Evolutionary conservation across 2,888 invertebrate genomes (phyloP).

Genomic region (Polydesmus complanatus): DNA sequence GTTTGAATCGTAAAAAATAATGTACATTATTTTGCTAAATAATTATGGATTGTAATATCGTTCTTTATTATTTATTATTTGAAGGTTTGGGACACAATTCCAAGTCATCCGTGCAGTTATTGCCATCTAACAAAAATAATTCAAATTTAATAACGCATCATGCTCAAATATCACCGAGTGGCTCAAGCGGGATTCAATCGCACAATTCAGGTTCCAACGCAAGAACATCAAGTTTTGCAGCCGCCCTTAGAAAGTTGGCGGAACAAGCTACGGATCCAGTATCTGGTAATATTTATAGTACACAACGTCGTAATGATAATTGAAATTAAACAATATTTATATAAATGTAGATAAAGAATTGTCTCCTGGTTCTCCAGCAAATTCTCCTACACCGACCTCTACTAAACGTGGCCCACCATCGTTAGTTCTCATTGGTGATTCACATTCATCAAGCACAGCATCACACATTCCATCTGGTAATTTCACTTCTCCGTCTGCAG

Average conservation of each 20-base stretch:
- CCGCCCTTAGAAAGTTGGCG: constrained; percentile 75
- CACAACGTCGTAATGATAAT: background rate
- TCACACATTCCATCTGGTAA: constrained; percentile 19
- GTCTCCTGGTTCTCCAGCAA: constrained; percentile 20
- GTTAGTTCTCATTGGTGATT: constrained; percentile 19
- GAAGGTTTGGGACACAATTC: background rate
- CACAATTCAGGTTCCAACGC: constrained; percentile 28
- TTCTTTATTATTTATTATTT: no score
- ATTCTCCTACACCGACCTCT: constrained; percentile 24
- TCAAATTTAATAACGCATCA: background rate
- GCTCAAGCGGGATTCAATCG: constrained; percentile 11
- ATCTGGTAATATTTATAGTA: constrained; percentile 17
- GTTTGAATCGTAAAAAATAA: no score
- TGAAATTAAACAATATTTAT: background rate
- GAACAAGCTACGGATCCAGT: constrained; percentile 55
- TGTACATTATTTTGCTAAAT: no score
- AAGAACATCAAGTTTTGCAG: constrained; percentile 58
- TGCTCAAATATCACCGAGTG: constrained; percentile 23
- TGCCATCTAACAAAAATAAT: background rate
- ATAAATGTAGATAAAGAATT: constrained; percentile 20
- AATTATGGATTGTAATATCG: no score
- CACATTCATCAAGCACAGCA: constrained; percentile 20
- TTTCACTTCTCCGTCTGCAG: constrained; percentile 31
- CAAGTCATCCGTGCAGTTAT: background rate
- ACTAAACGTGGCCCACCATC: constrained; percentile 29